These are phyloP conservation scores for Thunnus maccoyii DNA, from an alignment of 2,113 vertebrate genomes.

Conservation along the genomic window DNA sequence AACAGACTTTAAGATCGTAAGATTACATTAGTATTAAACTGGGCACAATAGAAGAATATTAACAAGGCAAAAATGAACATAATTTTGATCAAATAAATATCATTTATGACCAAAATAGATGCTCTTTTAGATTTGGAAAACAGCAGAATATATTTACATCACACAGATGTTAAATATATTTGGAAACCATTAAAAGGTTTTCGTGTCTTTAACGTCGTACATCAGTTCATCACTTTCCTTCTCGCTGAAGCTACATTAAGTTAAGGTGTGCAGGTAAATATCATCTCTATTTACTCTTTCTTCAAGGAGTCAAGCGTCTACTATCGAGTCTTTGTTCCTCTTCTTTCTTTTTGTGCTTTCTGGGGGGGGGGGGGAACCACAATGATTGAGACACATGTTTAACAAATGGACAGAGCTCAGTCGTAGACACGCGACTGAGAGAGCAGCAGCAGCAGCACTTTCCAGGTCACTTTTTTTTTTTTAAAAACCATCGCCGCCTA, in stretches of 20 bases:
- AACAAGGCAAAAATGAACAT: neutral
- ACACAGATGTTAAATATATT: neutral
- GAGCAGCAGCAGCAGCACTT: slow-evolving; percentile 14
- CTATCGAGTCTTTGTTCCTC: neutral
- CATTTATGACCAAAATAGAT: slow-evolving; percentile 32
- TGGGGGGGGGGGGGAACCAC: neutral
- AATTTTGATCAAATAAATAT: slow-evolving; percentile 52
- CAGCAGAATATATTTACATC: slow-evolving; percentile 32
- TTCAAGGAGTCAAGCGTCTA: neutral
- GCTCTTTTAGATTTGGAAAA: neutral
- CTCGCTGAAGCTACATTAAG: neutral
- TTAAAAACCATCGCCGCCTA: slow-evolving; percentile 52
- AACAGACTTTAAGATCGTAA: too few relatives aligned
- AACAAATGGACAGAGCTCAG: neutral
- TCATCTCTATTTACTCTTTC: neutral
- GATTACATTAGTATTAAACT: neutral
- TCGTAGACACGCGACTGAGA: neutral
- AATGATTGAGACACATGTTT: slow-evolving; percentile 1
- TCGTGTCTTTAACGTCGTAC: neutral
- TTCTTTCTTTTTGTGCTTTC: neutral
- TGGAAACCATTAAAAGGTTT: neutral
- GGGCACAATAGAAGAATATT: neutral
- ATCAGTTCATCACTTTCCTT: too few relatives aligned
- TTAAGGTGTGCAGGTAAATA: slow-evolving; percentile 22
- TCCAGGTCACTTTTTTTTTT: neutral